Evolutionary conservation across 2,888 invertebrate species (phyloP).

Genomic region (Malthinus seriepunctatus): DNA sequence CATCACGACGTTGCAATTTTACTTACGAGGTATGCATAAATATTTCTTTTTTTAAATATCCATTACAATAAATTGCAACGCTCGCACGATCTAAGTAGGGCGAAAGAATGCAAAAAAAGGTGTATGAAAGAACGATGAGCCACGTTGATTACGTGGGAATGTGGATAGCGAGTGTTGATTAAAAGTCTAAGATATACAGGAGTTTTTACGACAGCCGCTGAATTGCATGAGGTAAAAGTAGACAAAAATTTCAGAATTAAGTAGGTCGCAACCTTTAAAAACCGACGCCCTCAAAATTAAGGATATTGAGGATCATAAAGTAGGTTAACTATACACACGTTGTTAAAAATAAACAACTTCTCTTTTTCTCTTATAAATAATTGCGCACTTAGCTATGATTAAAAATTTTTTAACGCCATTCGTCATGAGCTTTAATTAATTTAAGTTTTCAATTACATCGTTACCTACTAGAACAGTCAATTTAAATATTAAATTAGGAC

Average conservation of each 20-base stretch:
- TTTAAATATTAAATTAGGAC: too few species aligned
- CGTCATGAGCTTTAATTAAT: too few species aligned
- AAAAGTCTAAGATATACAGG: conserved; percentile 29
- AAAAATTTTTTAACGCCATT: too few species aligned
- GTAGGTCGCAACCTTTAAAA: conserved; percentile 25
- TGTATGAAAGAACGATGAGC: conserved; percentile 27
- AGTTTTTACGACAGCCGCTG: conserved; percentile 26
- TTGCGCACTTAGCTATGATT: too few species aligned
- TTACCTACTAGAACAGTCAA: too few species aligned
- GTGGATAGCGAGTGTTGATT: conserved; percentile 28
- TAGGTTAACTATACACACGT: neutral
- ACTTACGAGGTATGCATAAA: conserved; percentile 55
- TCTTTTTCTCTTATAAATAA: too few species aligned
- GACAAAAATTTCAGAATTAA: conserved; percentile 25
- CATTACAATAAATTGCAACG: conserved; percentile 28
- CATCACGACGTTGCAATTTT: conserved; percentile 63
- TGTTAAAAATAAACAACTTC: neutral
- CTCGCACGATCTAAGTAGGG: conserved; percentile 25
- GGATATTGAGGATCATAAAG: conserved; percentile 14
- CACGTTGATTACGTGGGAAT: conserved; percentile 30
- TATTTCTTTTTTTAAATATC: conserved; percentile 20
- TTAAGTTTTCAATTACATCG: too few species aligned
- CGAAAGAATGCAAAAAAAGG: conserved; percentile 15
- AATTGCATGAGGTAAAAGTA: conserved; percentile 25
- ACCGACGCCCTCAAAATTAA: conserved; percentile 9